phyloP scores from a whole-genome alignment of 1,140 invertebrate genomes.

The Melitaea cinxia region DNA sequence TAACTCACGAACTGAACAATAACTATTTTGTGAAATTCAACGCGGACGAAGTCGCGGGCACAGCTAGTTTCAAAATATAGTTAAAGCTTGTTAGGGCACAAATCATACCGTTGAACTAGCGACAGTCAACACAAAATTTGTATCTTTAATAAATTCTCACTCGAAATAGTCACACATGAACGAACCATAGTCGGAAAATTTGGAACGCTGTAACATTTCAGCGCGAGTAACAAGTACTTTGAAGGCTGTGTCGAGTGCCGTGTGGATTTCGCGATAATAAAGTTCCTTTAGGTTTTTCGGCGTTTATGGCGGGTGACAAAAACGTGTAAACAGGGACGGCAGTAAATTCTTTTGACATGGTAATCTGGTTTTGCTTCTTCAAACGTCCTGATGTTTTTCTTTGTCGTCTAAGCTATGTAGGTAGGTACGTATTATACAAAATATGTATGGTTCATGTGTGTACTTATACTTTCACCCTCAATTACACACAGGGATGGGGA shows the following conservation, averaged over 20 bases:
- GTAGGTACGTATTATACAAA: background rate
- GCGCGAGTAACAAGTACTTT: slow-evolving; percentile 35
- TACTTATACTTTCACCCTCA: too few relatives aligned
- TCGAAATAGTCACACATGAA: background rate
- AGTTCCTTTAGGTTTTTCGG: slow-evolving; percentile 60
- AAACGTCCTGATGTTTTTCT: slow-evolving; percentile 33
- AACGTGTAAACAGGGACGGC: slow-evolving; percentile 65
- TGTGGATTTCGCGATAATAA: slow-evolving; percentile 61
- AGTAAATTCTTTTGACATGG: slow-evolving; percentile 75
- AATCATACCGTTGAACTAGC: background rate
- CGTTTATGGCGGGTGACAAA: slow-evolving; percentile 55
- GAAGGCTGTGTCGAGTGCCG: slow-evolving; percentile 39
- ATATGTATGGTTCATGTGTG: too few relatives aligned
- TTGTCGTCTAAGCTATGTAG: background rate
- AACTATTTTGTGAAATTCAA: too few relatives aligned
- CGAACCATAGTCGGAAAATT: slow-evolving; percentile 21
- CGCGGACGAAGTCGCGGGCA: too few relatives aligned
- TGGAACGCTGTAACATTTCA: slow-evolving; percentile 29
- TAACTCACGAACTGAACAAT: too few relatives aligned
- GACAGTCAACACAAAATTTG: background rate
- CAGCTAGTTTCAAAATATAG: too few relatives aligned
- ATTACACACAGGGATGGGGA: too few relatives aligned
- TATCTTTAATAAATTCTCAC: background rate
- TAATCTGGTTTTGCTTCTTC: slow-evolving; percentile 58
- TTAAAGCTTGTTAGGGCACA: background rate